Conservation (phyloP, 2,888 invertebrate genomes). For the Ichneumon xanthorius region DNA sequence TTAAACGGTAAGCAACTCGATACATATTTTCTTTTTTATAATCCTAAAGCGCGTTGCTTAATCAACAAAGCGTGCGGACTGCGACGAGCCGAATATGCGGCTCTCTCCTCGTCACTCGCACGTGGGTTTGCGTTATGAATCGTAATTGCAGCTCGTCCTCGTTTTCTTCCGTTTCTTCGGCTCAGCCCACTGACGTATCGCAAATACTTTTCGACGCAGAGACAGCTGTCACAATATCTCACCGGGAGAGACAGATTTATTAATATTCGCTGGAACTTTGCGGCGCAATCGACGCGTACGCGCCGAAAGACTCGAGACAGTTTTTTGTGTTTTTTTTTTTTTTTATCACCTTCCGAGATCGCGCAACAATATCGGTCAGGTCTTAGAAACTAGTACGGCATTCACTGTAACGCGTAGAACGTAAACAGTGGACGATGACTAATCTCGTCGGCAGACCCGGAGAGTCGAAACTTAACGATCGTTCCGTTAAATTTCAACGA, state of each 20-base stretch:
- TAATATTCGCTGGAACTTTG: not conserved
- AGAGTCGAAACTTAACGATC: not conserved
- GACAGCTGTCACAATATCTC: conserved; percentile 37
- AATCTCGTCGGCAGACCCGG: not conserved
- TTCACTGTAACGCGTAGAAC: not conserved
- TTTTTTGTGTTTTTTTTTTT: not conserved
- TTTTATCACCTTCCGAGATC: not conserved
- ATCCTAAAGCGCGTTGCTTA: not conserved
- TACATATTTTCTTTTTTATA: not conserved
- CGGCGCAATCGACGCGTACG: not conserved
- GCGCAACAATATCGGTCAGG: not conserved
- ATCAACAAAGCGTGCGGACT: not conserved
- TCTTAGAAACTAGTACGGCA: not conserved
- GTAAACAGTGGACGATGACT: not conserved
- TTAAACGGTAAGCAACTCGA: not conserved
- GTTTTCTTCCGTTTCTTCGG: conserved; percentile 22
- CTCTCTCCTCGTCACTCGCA: conserved; percentile 1
- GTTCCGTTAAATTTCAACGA: not conserved
- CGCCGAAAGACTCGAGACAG: not conserved
- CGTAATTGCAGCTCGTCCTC: conserved; percentile 45
- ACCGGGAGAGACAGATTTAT: not conserved
- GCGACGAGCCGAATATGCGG: not conserved
- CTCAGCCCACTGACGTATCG: conserved; percentile 23
- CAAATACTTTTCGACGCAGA: conserved; percentile 31
- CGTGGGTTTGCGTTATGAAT: conserved; percentile 51